Evolutionary conservation across 2,797 vertebrate genomes (phyloP).

Genomic region (Fundulus diaphanus): DNA sequence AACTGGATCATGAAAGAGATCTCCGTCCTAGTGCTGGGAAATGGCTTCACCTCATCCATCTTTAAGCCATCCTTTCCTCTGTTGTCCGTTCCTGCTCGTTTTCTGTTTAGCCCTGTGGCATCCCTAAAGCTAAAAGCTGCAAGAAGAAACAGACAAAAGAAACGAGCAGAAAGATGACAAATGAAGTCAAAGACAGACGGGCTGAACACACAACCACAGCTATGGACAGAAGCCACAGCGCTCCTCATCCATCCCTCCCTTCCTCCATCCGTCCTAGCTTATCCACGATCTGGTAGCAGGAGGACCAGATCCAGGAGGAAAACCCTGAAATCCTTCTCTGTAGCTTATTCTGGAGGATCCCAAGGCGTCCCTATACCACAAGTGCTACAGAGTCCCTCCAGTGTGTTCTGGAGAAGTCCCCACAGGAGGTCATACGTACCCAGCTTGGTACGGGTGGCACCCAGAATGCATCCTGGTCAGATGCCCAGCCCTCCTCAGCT

Average conservation of each 20-base stretch:
- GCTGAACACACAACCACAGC: neutral
- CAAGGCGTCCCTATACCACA: too few species aligned
- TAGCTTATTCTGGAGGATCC: too few species aligned
- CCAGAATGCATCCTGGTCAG: too few species aligned
- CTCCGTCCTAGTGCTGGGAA: constrained; percentile 37
- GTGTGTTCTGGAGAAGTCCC: too few species aligned
- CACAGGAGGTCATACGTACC: too few species aligned
- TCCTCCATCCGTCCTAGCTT: neutral
- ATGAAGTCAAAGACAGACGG: neutral
- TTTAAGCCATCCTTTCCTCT: constrained; percentile 24
- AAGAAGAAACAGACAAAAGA: neutral
- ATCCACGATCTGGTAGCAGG: too few species aligned
- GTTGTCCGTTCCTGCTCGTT: constrained; percentile 20
- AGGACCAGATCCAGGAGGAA: too few species aligned
- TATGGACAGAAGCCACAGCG: too few species aligned
- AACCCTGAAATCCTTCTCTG: too few species aligned
- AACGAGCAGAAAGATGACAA: neutral
- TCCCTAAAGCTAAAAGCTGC: constrained; percentile 12
- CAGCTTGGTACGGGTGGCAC: too few species aligned
- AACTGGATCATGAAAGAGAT: constrained; percentile 61
- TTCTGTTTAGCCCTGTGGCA: constrained; percentile 18
- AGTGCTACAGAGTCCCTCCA: too few species aligned
- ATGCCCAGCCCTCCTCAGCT: too few species aligned
- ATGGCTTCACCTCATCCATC: constrained; percentile 45
- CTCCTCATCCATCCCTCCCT: neutral